These are phyloP conservation scores for Oxygymnocypris stewartii DNA, from an alignment of 2,113 vertebrate species.

Conservation along the genomic window DNA sequence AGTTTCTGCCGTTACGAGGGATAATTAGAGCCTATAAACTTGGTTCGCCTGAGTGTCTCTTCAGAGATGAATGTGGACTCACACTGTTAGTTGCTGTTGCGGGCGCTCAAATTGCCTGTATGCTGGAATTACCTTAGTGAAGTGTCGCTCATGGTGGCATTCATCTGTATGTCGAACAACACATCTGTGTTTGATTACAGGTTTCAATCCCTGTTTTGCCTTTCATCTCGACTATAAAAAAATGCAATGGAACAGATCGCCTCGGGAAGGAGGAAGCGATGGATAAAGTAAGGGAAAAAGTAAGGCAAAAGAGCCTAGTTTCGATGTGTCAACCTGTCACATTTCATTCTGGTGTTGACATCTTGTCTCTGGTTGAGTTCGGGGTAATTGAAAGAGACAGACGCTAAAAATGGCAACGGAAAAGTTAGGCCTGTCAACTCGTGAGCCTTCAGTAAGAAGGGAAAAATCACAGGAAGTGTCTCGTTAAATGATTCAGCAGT, in stretches of 20 bases:
- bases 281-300: background rate
- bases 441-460: background rate
- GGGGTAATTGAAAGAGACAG: conserved; percentile 43
- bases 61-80: conserved; percentile 46
- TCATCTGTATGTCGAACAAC: conserved; percentile 51
- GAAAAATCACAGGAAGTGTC: conserved; percentile 36
- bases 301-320: conserved; percentile 23
- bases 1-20: background rate
- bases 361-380: conserved; percentile 23
- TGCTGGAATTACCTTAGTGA: conserved; percentile 57
- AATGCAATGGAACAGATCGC: background rate
- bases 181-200: conserved; percentile 61
- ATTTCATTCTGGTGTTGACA: conserved; percentile 42
- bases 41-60: conserved; percentile 21
- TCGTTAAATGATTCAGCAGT: conserved; percentile 35
- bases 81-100: conserved; percentile 53
- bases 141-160: conserved; percentile 44
- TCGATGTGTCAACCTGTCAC: conserved; percentile 38
- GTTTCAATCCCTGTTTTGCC: conserved; percentile 54
- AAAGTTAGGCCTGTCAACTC: conserved; percentile 26
- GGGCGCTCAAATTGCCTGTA: conserved; percentile 59
- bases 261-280: background rate
- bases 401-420: conserved; percentile 13
- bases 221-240: conserved; percentile 40
- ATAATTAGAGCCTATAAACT: conserved; percentile 48